Evolutionary conservation across 2,888 invertebrate genomes (phyloP).

Genomic region (Sesia bembeciformis): DNA sequence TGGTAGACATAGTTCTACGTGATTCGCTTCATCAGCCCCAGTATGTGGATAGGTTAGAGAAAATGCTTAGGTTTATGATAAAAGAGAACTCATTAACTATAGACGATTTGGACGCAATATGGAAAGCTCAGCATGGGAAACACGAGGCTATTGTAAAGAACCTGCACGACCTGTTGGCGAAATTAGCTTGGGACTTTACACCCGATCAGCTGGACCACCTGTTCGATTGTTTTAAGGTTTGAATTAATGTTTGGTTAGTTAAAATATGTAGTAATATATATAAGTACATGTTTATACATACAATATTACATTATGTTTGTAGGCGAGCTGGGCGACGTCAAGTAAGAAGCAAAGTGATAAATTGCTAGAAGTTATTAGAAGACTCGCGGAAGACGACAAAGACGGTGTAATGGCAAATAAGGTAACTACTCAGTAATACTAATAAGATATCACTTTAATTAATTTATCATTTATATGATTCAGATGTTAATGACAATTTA

Average conservation of each 20-base stretch:
- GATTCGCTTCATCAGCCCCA: constrained; percentile 98
- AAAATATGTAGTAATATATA: background rate
- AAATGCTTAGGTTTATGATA: constrained; percentile 97
- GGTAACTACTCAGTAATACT: constrained; percentile 55
- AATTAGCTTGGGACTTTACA: constrained; percentile 98
- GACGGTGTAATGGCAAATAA: constrained; percentile 99
- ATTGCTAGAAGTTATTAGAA: constrained; percentile 92
- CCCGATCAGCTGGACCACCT: constrained; percentile 97
- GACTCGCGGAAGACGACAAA: constrained; percentile 98
- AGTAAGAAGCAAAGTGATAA: constrained; percentile 97
- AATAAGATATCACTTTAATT: too few species aligned
- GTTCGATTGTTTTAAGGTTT: constrained; percentile 96
- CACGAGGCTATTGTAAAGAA: constrained; percentile 99
- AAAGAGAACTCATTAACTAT: constrained; percentile 92
- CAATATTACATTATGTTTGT: constrained; percentile 15
- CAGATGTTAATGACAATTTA: too few species aligned
- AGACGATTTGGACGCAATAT: constrained; percentile 94
- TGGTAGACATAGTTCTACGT: constrained; percentile 93
- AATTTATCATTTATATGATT: too few species aligned
- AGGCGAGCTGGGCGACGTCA: constrained; percentile 95
- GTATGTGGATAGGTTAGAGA: constrained; percentile 97
- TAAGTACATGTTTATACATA: background rate
- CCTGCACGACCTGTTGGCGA: constrained; percentile 95
- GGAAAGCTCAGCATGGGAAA: constrained; percentile 98
- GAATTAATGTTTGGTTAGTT: background rate